phyloP scores from a whole-genome alignment of 2,888 invertebrate genomes.

The Leucophenga maculata region DNA sequence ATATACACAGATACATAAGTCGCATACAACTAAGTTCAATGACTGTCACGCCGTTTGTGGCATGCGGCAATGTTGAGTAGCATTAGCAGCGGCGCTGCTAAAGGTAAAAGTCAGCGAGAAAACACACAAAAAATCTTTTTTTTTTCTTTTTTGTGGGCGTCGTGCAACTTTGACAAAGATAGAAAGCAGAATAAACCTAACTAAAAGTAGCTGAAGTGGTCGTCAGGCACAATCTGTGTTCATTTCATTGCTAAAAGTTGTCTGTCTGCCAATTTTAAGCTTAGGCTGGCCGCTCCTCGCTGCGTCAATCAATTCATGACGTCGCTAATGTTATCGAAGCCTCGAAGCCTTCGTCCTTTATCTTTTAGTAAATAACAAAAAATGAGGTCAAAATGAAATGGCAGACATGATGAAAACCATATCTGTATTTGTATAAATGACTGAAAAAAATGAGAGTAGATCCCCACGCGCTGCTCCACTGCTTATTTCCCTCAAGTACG shows the following conservation, averaged over 20 bases:
- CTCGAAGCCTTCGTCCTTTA: not conserved
- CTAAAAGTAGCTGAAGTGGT: not conserved
- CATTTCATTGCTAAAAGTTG: not conserved
- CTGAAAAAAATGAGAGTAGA: no score
- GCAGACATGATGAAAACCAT: no score
- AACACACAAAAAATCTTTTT: not conserved
- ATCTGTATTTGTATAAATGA: no score
- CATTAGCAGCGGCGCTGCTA: not conserved
- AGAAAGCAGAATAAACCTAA: not conserved
- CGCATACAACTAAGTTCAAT: constrained; percentile 8
- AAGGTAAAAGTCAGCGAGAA: not conserved
- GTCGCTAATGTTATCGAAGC: constrained; percentile 41
- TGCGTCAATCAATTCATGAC: constrained; percentile 47
- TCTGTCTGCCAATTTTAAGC: constrained; percentile 20
- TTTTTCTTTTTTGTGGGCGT: not conserved
- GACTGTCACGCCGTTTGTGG: constrained; percentile 2
- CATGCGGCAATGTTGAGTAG: not conserved
- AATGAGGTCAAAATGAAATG: constrained; percentile 41
- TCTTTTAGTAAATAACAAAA: constrained; percentile 23
- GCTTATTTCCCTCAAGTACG: not conserved
- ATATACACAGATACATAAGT: not conserved
- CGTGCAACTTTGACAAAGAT: not conserved
- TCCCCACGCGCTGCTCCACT: constrained; percentile 23
- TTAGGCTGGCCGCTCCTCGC: not conserved
- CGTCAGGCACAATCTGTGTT: not conserved